Evolutionary conservation across 2,113 vertebrate genomes (phyloP), one percentile per base, ranked within the genome.

Genomic region (Piprites chloris): DNA sequence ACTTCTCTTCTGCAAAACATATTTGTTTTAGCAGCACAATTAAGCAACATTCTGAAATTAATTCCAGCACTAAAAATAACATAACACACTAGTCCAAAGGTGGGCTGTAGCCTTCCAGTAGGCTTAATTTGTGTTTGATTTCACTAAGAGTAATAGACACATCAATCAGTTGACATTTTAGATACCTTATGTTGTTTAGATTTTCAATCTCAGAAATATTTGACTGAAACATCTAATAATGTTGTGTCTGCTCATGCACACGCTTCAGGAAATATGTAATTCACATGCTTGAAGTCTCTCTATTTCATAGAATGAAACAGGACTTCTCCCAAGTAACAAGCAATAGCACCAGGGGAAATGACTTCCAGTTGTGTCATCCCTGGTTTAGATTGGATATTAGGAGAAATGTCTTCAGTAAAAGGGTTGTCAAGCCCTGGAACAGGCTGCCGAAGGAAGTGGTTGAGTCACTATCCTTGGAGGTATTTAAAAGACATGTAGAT

Each of bases 11-110:
- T 90, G 78, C 39, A 92, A 90, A 95, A 92, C 61, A 49, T 82
- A 73, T 63, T 90, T 93, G 14, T 55, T 91, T 96, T 95, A 85
- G 58, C 84, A 87, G 59, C 47, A 85, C 33, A 22, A 68, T 42
- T 91, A 62, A 95, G 32, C 56, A 93, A 88, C 50, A 27, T 71
- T 27, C 47, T 58, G 72, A 93, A 96, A 95, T 90, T 63, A 89
- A 95, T 97, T 97, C 85, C 21, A 76, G 85, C 35, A 81, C 52
- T 96, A 81, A 87, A 95, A 97, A 96, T 89, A 94, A 92, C 16
- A 67, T 33, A 75, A 78, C 41, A 66, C 1, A 19, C 80, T 95
- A 80, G 44, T 89, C 79, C 80, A 92, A 95, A 95, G 50, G 50
- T 44, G 76, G 46, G 14, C 50, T 69, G 33, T 46, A 96, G 69